These are phyloP conservation scores for Grammomys surdaster DNA, from an alignment of 2,113 vertebrate species.

Conservation along the genomic window DNA sequence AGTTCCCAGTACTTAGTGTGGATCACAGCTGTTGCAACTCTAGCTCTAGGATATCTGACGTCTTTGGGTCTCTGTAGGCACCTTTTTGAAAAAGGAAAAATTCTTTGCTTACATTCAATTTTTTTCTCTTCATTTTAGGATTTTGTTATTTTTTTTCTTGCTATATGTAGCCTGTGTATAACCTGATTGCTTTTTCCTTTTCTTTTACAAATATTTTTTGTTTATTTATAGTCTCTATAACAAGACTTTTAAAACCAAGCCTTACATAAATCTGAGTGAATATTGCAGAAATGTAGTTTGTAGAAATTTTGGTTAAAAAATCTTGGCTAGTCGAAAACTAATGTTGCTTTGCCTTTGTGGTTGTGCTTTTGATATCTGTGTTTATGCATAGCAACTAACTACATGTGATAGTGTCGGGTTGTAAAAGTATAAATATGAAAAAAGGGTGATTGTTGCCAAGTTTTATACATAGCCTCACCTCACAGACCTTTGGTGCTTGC, in stretches of 20 bases:
- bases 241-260: slow-evolving; percentile 27
- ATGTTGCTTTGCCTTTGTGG: slow-evolving; percentile 4
- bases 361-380: neutral
- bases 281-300: slow-evolving; percentile 43
- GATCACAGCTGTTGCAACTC: neutral
- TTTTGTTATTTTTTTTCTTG: slow-evolving; percentile 31
- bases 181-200: neutral
- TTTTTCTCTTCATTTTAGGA: slow-evolving; percentile 8
- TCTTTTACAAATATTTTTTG: neutral
- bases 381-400: neutral
- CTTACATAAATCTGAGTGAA: slow-evolving; percentile 15
- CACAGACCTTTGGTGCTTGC: neutral
- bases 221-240: neutral
- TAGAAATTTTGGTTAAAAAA: neutral
- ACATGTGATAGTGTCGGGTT: slow-evolving; percentile 3
- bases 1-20: neutral
- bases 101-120: slow-evolving; percentile 13
- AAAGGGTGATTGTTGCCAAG: neutral
- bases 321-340: slow-evolving; percentile 33
- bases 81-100: neutral
- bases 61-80: neutral
- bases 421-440: slow-evolving; percentile 5
- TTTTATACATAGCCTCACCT: neutral
- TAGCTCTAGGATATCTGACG: neutral
- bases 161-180: neutral